Evolutionary conservation across 2,888 invertebrate species (phyloP), one percentile per base, ranked within the genome.

Genomic region (Linnaemya vulpina): DNA sequence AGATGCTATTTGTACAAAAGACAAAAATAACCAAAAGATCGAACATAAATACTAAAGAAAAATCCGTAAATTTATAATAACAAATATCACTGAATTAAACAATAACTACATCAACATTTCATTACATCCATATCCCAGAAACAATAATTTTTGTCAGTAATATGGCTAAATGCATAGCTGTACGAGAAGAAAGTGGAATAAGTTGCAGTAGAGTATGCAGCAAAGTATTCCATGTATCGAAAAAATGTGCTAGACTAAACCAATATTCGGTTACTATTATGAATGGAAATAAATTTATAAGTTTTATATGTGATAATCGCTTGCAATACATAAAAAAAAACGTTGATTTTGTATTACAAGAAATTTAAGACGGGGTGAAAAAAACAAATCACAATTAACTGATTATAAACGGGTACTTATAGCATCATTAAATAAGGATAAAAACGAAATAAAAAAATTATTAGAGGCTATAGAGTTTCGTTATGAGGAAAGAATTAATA

Each of bases 371-470:
- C 11, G 43, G 43, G 11, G 43, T 43, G 2, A 11, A 3, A 43
- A 43, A 43, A 43, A 10, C 11, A 43, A 43, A 43, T 13, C 7
- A 43, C 13, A 43, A 7, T 13, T 43, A 43, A 43, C 3, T 10
- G 43, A 43, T 13, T 43, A 43, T 43, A 43, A 43, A 43, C 43
- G 11, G 7, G 43, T 10, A 43, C 11, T 43, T 43, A 43, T 10
- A 43, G 11, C 43, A 43, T 43, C 43, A 43, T 13, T 43, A 43
- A 43, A 43, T 10, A 22, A 49, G 17, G 17, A 49, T 49, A 17
- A 49, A 49, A 49, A 49, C 49, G 49, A 49, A 49, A 43, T 49
- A 5, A 49, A 49, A 49, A 49, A 49, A 49, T 17, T 49, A 49
- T 49, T 49, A 49, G 49, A 49, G 8, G 49, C 49, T n/a, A 49